These are phyloP conservation scores for Macrochelys suwanniensis DNA, from an alignment of 2,797 vertebrate species.

Conservation along the genomic window DNA sequence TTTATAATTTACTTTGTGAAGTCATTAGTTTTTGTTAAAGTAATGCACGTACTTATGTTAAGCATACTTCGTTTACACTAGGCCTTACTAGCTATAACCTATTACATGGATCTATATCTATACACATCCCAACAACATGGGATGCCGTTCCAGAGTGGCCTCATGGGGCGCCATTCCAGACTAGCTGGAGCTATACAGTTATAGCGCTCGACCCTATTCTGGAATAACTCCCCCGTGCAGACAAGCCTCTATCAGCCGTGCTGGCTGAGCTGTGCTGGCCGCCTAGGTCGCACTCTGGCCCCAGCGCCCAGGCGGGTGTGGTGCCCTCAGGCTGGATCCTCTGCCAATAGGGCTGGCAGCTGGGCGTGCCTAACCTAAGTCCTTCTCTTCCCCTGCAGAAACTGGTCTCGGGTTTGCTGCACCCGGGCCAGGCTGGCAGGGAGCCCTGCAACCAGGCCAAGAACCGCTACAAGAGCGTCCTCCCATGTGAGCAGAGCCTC, in stretches of 20 bases:
- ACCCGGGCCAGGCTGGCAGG: conserved; percentile 43
- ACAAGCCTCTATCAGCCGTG: neutral
- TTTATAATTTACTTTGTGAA: too few relatives aligned
- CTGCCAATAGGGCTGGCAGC: neutral
- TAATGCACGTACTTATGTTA: too few relatives aligned
- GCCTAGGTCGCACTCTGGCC: fast-evolving
- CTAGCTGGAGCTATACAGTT: neutral
- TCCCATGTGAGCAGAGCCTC: conserved; percentile 64
- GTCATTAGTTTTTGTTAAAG: too few relatives aligned
- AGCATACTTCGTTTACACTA: too few relatives aligned
- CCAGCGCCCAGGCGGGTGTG: neutral
- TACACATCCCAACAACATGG: too few relatives aligned
- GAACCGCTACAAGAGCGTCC: conserved; percentile 70
- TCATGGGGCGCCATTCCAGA: neutral
- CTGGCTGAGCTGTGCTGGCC: neutral
- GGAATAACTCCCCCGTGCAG: neutral
- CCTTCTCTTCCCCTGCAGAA: conserved; percentile 44
- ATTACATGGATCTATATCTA: too few relatives aligned
- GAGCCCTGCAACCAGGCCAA: conserved; percentile 58
- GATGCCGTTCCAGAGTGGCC: too few relatives aligned
- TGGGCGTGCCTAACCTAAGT: neutral
- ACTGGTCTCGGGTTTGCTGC: conserved; percentile 45
- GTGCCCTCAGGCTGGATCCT: neutral
- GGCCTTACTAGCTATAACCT: too few relatives aligned
- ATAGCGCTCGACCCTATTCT: neutral